A percentile compares a stretch with the other conserved stretches of the same genome.
phyloP scores from a whole-genome alignment of 2,797 vertebrate genomes.

The Danio tinwini region DNA sequence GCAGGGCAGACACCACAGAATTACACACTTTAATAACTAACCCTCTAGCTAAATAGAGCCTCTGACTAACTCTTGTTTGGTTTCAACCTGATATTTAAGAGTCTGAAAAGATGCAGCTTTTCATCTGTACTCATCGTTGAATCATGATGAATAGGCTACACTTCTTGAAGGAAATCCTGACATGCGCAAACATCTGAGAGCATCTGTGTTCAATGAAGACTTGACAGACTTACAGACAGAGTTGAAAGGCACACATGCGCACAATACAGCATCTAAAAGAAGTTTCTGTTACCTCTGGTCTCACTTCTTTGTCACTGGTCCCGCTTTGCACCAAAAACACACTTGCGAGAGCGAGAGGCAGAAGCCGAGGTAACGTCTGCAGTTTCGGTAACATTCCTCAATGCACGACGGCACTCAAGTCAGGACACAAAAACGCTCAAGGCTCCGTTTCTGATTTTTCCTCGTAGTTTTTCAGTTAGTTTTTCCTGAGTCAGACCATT shows the following conservation, averaged over 20 bases:
- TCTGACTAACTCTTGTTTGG: constrained; percentile 1
- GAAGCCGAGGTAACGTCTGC: constrained; percentile 60
- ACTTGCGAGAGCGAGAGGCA: constrained; percentile 67
- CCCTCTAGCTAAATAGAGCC: constrained; percentile 1
- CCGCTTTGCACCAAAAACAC: constrained; percentile 47
- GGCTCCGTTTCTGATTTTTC: constrained; percentile 19
- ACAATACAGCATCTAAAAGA: too few relatives aligned
- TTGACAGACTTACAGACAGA: neutral
- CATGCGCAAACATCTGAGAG: neutral
- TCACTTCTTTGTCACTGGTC: constrained; percentile 53
- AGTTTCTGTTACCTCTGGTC: constrained; percentile 56
- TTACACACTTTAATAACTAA: constrained; percentile 20
- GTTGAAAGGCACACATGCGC: neutral
- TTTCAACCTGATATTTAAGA: constrained; percentile 6
- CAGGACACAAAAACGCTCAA: constrained; percentile 9
- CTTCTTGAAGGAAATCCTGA: constrained; percentile 15
- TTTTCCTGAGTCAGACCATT: constrained; percentile 29
- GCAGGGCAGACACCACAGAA: constrained; percentile 7
- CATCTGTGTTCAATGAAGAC: neutral
- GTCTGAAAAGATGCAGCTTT: neutral
- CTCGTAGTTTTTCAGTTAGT: neutral
- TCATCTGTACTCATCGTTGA: neutral
- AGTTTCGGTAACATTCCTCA: constrained; percentile 70
- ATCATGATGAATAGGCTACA: constrained; percentile 9
- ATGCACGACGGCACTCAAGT: constrained; percentile 1